A percentile compares a stretch with the other conserved stretches of the same genome.
Conservation (phyloP, 1,140 invertebrate species). For the Metaphire vulgaris region DNA sequence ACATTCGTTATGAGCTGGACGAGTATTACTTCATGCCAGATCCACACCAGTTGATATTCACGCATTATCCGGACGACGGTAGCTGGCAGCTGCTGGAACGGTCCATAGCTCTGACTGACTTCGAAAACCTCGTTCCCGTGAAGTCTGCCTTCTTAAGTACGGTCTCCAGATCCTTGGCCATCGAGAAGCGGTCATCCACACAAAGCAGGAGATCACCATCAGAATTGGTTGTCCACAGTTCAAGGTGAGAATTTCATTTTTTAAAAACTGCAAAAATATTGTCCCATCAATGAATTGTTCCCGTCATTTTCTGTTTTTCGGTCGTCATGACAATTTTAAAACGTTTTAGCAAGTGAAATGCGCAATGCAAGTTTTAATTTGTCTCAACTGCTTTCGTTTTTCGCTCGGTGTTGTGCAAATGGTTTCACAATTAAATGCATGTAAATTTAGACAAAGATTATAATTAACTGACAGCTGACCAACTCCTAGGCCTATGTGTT, state of each 20-base stretch:
- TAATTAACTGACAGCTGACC: too few relatives aligned
- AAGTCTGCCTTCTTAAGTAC: constrained; percentile 53
- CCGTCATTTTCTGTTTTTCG: too few relatives aligned
- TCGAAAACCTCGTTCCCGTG: constrained; percentile 52
- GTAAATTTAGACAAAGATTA: too few relatives aligned
- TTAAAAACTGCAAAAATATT: too few relatives aligned
- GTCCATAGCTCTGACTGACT: constrained; percentile 44
- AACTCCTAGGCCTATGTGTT: too few relatives aligned
- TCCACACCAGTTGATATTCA: constrained; percentile 51
- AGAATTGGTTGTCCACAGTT: constrained; percentile 28
- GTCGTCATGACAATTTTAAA: too few relatives aligned
- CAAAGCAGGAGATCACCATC: constrained; percentile 26
- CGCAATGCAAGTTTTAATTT: too few relatives aligned
- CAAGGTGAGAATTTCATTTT: constrained; percentile 25
- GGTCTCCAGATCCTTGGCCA: constrained; percentile 50
- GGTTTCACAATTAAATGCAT: too few relatives aligned
- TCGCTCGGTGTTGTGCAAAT: too few relatives aligned
- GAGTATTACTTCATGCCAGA: constrained; percentile 52
- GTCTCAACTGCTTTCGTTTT: too few relatives aligned
- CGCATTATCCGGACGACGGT: constrained; percentile 49
- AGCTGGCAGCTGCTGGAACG: constrained; percentile 51
- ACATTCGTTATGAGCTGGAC: constrained; percentile 49
- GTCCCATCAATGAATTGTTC: too few relatives aligned
- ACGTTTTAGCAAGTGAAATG: too few relatives aligned
- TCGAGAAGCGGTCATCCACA: constrained; percentile 41